Percentiles rank a stretch among this genome's conserved stretches.
Evolutionary conservation across 1,140 invertebrate species (phyloP).

Genomic region (Drosophila simulans): DNA sequence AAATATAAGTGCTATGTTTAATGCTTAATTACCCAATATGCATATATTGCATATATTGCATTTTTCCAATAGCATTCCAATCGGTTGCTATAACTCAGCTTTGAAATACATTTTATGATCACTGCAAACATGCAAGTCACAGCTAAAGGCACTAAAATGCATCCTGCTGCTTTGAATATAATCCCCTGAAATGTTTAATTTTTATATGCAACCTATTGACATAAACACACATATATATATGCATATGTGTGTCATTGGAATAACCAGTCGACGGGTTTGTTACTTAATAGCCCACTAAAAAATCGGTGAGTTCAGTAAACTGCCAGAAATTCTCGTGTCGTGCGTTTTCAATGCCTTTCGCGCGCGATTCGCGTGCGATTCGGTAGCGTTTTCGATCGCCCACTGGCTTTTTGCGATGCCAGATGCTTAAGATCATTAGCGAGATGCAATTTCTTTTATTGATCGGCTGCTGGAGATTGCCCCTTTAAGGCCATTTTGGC

Average conservation of each 20-base stretch:
- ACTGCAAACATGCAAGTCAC: neutral
- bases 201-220: slow-evolving; percentile 7
- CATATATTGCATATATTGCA: too few species aligned
- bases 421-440: slow-evolving; percentile 48
- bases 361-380: slow-evolving; percentile 24
- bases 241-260: slow-evolving; percentile 39
- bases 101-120: neutral
- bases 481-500: slow-evolving; percentile 38
- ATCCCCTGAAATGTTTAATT: slow-evolving; percentile 15
- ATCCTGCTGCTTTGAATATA: slow-evolving; percentile 1
- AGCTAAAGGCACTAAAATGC: neutral
- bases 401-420: slow-evolving; percentile 25
- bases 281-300: slow-evolving; percentile 45
- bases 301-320: slow-evolving; percentile 26
- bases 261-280: slow-evolving; percentile 35
- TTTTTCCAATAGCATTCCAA: too few species aligned
- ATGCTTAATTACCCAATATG: too few species aligned
- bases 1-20: too few species aligned
- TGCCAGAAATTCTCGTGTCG: slow-evolving; percentile 7
- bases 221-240: neutral
- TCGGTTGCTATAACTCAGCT: too few species aligned
- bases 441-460: slow-evolving; percentile 34
- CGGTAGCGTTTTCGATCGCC: slow-evolving; percentile 45
- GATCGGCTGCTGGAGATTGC: slow-evolving; percentile 46
- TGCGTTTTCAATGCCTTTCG: slow-evolving; percentile 39